These are phyloP conservation scores for Argopecten irradians DNA, from an alignment of 1,140 invertebrate species.

Conservation along the genomic window DNA sequence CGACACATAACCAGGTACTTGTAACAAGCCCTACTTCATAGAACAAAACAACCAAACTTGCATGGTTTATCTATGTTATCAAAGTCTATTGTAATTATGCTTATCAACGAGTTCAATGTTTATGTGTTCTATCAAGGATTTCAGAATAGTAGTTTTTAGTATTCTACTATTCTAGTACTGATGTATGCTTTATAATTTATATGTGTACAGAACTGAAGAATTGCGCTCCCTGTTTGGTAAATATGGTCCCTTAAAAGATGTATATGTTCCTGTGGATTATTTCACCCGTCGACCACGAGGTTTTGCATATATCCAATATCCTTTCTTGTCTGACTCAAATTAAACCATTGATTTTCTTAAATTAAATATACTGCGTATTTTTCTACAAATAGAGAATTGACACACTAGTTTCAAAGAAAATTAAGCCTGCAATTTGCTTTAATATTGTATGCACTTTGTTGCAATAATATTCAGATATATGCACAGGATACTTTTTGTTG, in stretches of 20 bases:
- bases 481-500: not conserved
- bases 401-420: too few relatives aligned
- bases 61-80: too few relatives aligned
- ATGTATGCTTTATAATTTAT: conserved; percentile 12
- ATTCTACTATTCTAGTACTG: not conserved
- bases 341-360: not conserved
- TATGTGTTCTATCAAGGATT: not conserved
- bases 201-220: conserved; percentile 66
- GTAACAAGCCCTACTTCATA: too few relatives aligned
- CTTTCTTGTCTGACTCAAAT: conserved; percentile 55
- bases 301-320: conserved; percentile 80
- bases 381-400: too few relatives aligned
- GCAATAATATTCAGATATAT: too few relatives aligned
- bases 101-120: too few relatives aligned
- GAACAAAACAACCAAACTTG: too few relatives aligned
- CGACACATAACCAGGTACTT: too few relatives aligned
- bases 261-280: conserved; percentile 79
- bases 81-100: too few relatives aligned
- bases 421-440: too few relatives aligned
- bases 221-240: conserved; percentile 78
- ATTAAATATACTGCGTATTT: too few relatives aligned
- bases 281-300: conserved; percentile 77
- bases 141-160: not conserved
- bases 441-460: too few relatives aligned
- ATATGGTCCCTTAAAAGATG: conserved; percentile 79